phyloP scores from a whole-genome alignment of 2,113 vertebrate genomes.

The Microtus ochrogaster region DNA sequence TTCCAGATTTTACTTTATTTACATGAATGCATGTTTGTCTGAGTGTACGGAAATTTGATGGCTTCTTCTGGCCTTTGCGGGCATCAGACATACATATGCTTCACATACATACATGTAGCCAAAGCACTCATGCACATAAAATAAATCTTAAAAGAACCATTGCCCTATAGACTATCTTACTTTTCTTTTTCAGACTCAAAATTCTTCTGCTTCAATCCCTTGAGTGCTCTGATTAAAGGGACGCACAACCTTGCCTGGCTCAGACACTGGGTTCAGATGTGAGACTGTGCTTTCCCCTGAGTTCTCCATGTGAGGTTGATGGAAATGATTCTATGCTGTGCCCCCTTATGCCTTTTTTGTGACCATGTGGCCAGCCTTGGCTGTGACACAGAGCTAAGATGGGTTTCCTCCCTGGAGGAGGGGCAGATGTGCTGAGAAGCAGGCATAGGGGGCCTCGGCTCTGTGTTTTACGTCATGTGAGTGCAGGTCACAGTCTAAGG shows the following conservation, averaged over 20 bases:
- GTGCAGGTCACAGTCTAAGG: background rate
- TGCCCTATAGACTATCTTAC: background rate
- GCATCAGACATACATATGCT: background rate
- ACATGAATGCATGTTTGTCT: background rate
- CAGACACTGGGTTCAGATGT: background rate
- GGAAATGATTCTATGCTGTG: background rate
- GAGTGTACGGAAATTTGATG: background rate
- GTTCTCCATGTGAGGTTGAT: background rate
- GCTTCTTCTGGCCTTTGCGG: background rate
- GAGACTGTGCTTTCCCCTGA: background rate
- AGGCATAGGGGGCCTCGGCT: too few relatives aligned
- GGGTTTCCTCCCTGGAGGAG: background rate
- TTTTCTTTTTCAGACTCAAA: background rate
- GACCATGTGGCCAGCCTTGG: background rate
- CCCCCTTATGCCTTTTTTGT: background rate
- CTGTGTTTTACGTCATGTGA: background rate
- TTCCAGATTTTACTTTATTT: background rate
- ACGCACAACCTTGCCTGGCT: rapidly evolving
- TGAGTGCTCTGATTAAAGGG: background rate
- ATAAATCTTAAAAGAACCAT: background rate
- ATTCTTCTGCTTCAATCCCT: background rate
- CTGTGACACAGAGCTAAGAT: background rate
- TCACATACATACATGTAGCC: background rate
- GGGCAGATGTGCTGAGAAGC: background rate
- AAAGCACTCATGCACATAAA: background rate